These are phyloP conservation scores for Rhamnusium bicolor DNA, from an alignment of 2,888 invertebrate species.

Conservation along the genomic window DNA sequence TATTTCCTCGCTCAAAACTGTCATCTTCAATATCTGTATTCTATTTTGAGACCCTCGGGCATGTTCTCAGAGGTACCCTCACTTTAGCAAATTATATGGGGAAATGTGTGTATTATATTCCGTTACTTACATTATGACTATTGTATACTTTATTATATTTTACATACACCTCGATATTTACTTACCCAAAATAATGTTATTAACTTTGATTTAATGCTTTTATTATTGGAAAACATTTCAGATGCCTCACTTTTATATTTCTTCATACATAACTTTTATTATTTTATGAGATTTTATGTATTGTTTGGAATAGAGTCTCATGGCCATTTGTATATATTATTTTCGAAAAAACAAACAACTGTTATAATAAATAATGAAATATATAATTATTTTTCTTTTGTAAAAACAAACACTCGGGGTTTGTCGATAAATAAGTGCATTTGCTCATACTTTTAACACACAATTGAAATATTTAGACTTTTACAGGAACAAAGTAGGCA, in stretches of 20 bases:
- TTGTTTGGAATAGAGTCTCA: neutral
- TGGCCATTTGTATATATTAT: conserved; percentile 9
- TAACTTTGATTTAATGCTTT: neutral
- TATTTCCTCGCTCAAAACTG: neutral
- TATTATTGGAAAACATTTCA: neutral
- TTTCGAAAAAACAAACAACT: conserved; percentile 3
- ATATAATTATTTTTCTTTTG: conserved; percentile 17
- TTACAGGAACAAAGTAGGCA: conserved; percentile 18
- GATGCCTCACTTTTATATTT: neutral
- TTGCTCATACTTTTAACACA: conserved; percentile 4
- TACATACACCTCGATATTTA: neutral
- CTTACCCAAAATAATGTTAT: neutral
- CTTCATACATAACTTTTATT: neutral
- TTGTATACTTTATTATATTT: too few relatives aligned
- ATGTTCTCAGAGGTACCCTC: too few relatives aligned
- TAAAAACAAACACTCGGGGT: conserved; percentile 10
- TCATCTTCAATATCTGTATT: neutral
- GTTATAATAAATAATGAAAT: conserved; percentile 5
- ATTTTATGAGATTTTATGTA: neutral
- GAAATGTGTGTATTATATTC: neutral
- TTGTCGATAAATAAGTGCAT: conserved; percentile 6
- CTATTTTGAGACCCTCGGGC: neutral
- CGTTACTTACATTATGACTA: neutral
- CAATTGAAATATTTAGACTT: conserved; percentile 10
- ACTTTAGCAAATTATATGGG: neutral